Base-by-base conservation (phyloP, 2,888 invertebrate genomes). In the Brachypterus glaber region DNA sequence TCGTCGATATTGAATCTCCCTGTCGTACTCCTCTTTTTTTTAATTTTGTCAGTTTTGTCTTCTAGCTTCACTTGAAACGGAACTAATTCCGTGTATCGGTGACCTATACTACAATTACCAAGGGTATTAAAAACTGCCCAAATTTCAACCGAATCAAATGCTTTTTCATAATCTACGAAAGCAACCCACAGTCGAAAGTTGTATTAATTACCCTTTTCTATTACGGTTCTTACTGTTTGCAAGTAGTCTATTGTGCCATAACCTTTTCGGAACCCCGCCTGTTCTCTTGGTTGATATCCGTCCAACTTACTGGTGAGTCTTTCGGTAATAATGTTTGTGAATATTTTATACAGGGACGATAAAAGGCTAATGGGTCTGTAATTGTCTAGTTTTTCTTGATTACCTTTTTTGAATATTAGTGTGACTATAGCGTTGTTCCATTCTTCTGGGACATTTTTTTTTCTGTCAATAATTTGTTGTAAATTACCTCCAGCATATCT, bases 161-260 rank as follows among this genome's bases (percentile, higher is more conserved):
- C n/a, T n/a, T n/a, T n/a, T n/a, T n/a, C n/a, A n/a, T n/a, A n/a
- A n/a, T n/a, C n/a, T n/a, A n/a, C n/a, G n/a, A n/a, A n/a, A n/a
- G n/a, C n/a, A n/a, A n/a, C n/a, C n/a, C n/a, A n/a, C n/a, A n/a
- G n/a, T n/a, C n/a, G n/a, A n/a, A n/a, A n/a, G 18, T 40, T 40
- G 27, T 49, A 46, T 30, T 46, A 44, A 14, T 37, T 30, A 12
- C 24, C 29, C 29, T 49, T 49, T 37, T 49, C 42, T 15, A 47
- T 40, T 30, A 44, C 16, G 9, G 25, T 40, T 36, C 42, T 42
- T 17, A 43, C 30, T 11, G 25, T 35, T 30, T 43, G 43, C 2
- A 45, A 33, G 31, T 48, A 44, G 33, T 48, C 45, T 24, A 44
- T 44, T 1, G 46, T 44, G 18, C 40, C 40, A 30, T 33, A 45